Evolutionary conservation across 2,113 vertebrate species (phyloP), one percentile per base, ranked within the genome.

Genomic region (Antigone vipio): DNA sequence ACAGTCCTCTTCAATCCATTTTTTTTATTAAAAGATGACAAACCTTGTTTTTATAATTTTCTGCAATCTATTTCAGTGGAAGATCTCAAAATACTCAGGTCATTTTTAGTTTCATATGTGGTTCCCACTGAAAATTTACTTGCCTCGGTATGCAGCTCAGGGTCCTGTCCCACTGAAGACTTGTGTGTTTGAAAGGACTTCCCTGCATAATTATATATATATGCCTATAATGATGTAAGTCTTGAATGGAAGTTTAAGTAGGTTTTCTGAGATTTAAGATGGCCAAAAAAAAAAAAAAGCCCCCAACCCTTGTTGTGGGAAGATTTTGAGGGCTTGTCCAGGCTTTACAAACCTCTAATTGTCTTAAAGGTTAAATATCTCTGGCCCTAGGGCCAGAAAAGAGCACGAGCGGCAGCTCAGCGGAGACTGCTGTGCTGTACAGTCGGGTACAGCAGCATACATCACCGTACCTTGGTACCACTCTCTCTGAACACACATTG

Each of bases 401-500:
- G 30, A 12, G 35, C 21, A 1, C 0, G 72, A 42, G 52, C 6
- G 9, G 60, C 60, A 23, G 69, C 79, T 53, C 19, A 3, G 55
- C 7, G 42, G 52, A 35, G 19, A 9, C 50, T 12, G 2, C 29
- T 6, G 77, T 15, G 55, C 64, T 35, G 4, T 4, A 4, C 15
- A 12, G 40, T 35, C 69, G 45, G 55, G 87, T 42, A 60, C 32
- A 20, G n/a, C 19, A 12, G 53, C 45, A 23, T 49, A 5, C n/a
- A 9, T 55, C 55, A 8, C 32, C 3, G 19, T 47, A 8, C 18
- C 44, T 32, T 2, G 1, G 26, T 8, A 2, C 1, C 9, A 11
- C 18, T 12, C 73, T 23, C 15, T 35, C 67, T 35, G 20, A 56
- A 1, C 12, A 7, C 1, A 0, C 7, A 1, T 1, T 2, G 23